Evolutionary conservation across 2,113 vertebrate genomes (phyloP).

Genomic region (Eptatretus burgeri): DNA sequence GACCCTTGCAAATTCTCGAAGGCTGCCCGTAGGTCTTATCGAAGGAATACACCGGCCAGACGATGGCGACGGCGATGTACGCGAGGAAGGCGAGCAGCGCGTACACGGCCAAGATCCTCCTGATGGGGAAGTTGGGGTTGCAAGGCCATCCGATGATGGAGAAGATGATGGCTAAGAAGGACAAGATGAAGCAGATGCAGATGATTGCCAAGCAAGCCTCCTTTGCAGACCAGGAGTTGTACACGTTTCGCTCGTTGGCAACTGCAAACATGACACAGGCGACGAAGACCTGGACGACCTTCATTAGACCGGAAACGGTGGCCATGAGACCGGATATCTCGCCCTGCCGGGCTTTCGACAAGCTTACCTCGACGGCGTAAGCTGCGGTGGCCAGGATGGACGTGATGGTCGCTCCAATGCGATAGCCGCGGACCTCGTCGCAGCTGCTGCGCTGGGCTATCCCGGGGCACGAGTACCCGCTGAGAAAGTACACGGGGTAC

Average conservation of each 20-base stretch:
- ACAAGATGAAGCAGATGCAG: conserved; percentile 4
- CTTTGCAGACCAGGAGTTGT: background rate
- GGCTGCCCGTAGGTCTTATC: background rate
- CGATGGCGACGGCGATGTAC: background rate
- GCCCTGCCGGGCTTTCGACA: background rate
- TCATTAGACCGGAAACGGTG: background rate
- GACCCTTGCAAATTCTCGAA: background rate
- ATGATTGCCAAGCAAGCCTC: background rate
- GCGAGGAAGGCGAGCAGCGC: background rate
- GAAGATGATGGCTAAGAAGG: background rate
- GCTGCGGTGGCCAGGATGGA: background rate
- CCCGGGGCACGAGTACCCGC: background rate
- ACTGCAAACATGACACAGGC: background rate
- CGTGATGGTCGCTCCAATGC: background rate
- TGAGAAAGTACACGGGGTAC: background rate
- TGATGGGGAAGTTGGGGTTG: background rate
- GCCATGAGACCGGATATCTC: background rate
- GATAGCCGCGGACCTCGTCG: background rate
- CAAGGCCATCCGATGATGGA: conserved; percentile 2
- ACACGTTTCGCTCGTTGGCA: background rate
- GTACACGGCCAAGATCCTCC: background rate
- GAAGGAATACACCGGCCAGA: conserved; percentile 1
- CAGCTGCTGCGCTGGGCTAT: too few relatives aligned
- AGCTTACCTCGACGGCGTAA: background rate
- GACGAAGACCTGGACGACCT: background rate